Conservation (phyloP, 2,888 invertebrate genomes). For the Drosophila paramelanica region DNA sequence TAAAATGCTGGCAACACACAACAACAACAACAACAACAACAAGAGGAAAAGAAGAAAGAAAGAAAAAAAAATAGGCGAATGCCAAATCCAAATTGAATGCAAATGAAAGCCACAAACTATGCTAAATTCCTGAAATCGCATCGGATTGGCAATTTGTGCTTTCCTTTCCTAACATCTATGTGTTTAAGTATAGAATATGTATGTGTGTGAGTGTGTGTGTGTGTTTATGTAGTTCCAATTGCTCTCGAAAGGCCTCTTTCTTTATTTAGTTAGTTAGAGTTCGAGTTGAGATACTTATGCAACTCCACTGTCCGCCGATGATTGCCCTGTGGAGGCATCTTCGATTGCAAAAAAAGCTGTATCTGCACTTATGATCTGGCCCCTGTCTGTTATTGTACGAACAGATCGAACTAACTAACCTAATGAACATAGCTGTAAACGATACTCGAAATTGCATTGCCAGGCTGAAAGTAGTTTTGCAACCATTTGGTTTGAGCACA, state of each 20-base stretch:
- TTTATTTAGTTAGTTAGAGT: slow-evolving; percentile 63
- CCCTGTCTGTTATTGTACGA: slow-evolving; percentile 29
- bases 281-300: slow-evolving; percentile 33
- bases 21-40: slow-evolving; percentile 35
- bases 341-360: slow-evolving; percentile 22
- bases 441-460: slow-evolving; percentile 45
- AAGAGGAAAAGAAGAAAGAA: slow-evolving; percentile 14
- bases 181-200: not conserved
- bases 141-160: slow-evolving; percentile 80
- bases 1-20: slow-evolving; percentile 60
- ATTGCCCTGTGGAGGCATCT: slow-evolving; percentile 53
- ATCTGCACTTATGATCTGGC: slow-evolving; percentile 39
- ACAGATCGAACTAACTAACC: slow-evolving; percentile 52
- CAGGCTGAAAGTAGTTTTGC: slow-evolving; percentile 1
- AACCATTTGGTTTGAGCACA: not conserved
- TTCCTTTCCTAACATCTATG: slow-evolving; percentile 60
- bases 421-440: slow-evolving; percentile 67
- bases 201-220: slow-evolving; percentile 21
- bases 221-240: slow-evolving; percentile 53
- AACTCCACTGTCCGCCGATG: slow-evolving; percentile 27
- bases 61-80: slow-evolving; percentile 58
- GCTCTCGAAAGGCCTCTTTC: slow-evolving; percentile 57
- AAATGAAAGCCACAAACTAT: slow-evolving; percentile 83
- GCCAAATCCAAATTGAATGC: slow-evolving; percentile 83
- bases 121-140: slow-evolving; percentile 83